phyloP scores from a whole-genome alignment of 2,888 invertebrate species.

The Callimorpha dominula region DNA sequence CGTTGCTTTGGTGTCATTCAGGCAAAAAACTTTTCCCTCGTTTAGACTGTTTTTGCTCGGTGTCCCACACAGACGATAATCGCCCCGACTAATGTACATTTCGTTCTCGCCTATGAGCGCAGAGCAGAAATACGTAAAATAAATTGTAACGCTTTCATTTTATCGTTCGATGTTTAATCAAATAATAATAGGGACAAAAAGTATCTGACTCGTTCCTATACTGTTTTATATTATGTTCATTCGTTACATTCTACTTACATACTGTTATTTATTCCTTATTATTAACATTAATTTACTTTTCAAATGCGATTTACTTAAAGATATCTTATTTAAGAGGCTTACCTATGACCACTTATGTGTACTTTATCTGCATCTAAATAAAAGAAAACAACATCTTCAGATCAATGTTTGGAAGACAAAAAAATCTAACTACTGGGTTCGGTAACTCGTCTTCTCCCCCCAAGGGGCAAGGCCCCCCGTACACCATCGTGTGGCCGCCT shows the following conservation, averaged over 20 bases:
- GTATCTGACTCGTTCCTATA: neutral
- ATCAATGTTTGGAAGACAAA: too few species aligned
- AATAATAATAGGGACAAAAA: constrained; percentile 8
- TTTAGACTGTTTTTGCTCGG: constrained; percentile 51
- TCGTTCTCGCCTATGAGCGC: constrained; percentile 36
- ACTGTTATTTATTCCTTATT: too few species aligned
- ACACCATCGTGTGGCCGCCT: too few species aligned
- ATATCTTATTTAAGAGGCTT: too few species aligned
- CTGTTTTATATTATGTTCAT: neutral
- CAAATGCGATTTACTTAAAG: neutral
- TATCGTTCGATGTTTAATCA: constrained; percentile 24
- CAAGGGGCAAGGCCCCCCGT: too few species aligned
- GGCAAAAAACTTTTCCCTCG: constrained; percentile 59
- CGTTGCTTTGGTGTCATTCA: constrained; percentile 51
- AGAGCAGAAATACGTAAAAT: constrained; percentile 37
- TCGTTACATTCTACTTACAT: neutral
- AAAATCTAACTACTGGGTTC: too few species aligned
- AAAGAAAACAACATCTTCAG: too few species aligned
- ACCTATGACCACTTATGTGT: too few species aligned
- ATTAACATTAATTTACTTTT: neutral
- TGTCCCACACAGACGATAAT: constrained; percentile 52
- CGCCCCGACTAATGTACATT: constrained; percentile 46
- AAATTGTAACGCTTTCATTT: constrained; percentile 43
- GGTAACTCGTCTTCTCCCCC: too few species aligned
- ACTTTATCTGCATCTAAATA: too few species aligned